Evolutionary conservation across 2,797 vertebrate genomes (phyloP), one percentile per base, ranked within the genome.

Genomic region (Microchirus variegatus): DNA sequence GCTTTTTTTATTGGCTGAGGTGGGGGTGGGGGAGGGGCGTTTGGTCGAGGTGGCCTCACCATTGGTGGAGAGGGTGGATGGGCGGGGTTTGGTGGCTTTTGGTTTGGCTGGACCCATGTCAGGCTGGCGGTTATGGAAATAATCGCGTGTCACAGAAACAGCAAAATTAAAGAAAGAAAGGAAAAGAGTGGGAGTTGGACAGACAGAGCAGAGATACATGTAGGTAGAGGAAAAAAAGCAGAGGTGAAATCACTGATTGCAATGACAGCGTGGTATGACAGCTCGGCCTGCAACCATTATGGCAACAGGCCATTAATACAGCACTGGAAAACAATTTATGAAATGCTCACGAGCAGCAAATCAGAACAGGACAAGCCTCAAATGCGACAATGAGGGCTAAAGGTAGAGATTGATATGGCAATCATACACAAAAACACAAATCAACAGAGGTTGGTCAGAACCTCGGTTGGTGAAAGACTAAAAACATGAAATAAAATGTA

Each of bases 1-100:
- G 84, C 91, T 88, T 83, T 97, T 98, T 96, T 96, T 98, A 92
- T 91, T 94, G 73, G 85, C 78, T 77, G 92, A 69, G 63, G 69
- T 74, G 55, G 92, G 77, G 78, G 84, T 82, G 10, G 94, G 92
- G 84, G 89, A 87, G 55, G 89, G 86, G 73, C 93, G 92, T 90
- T 94, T 97, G 87, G 94, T 90, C 69, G 90, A 87, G 73, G 88
- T 84, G 78, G 80, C 84, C 75, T 90, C 87, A 75, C 84, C 88
- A 81, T 85, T 88, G 81, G 90, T 89, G 68, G 93, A 79, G 79
- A 94, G 85, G 18, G 89, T 90, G 80, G 87, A 88, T 70, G 91
- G 91, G 61, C 90, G 90, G 48, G 93, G 87, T 93, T 94, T 95
- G 90, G 88, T 78, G 85, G 96, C 87, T 84, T 81, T 85, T 92